Base-by-base conservation (phyloP, 2,797 vertebrate species). In the Sparidentex hasta region DNA sequence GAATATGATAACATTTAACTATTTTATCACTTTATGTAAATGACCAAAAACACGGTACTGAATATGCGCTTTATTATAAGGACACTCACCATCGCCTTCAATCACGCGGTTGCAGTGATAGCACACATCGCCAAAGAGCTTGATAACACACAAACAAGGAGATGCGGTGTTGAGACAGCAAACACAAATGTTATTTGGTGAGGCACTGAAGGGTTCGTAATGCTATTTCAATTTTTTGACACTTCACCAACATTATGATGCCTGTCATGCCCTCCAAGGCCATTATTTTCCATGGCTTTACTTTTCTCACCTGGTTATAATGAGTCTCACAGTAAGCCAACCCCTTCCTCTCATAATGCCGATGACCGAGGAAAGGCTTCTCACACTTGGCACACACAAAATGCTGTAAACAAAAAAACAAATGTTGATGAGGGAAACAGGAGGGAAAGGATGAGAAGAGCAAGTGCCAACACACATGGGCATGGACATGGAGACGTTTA, bases 31-130 rank as follows among this genome's bases (percentile, higher is more conserved):
- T 72, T 51, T 29, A 47, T 67, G 44, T 7, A 25, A 59, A 75
- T 44, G 0, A 46, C 16, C 73, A 54, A 75, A 75, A 69, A 46
- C 5, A 43, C 25, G 20, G 18, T 17, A 33, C 27, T 74, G 38
- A 86, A 76, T 43, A 69, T 27, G 50, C 27, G 54, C 25, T 82
- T 70, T 61, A 50, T 81, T 68, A 74, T 25, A 65, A 25, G 2
- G 47, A 79, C 64, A 85, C 96, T 97, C 93, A 99, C 97, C 98
- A 78, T 99, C 98, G 46, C 98, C 98, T 95, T 99, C 98, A 90
- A 99, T 99, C 90, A 99, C 98, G 85, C 97, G 97, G 92, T 99
- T 99, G 96, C 98, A 99, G 86, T 99, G 97, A 94, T 99, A 99
- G 86, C 98, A 99, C 88, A 99, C 98, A 67, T 99, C 98, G 58